These are phyloP conservation scores for Eupithecia insigniata DNA, from an alignment of 2,888 invertebrate genomes.

Conservation along the genomic window DNA sequence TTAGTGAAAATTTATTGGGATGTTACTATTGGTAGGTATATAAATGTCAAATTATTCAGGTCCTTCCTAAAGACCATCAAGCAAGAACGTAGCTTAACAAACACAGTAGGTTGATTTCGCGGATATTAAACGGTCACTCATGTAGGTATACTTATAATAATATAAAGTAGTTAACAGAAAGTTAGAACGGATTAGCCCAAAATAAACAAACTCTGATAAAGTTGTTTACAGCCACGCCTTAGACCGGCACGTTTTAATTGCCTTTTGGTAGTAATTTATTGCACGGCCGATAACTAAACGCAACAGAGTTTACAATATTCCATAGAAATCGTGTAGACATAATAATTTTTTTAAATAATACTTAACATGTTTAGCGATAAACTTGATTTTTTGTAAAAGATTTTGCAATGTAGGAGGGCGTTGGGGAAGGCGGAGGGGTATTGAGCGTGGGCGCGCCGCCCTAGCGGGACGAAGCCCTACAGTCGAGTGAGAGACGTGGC, in stretches of 20 bases:
- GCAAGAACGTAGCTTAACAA: neutral
- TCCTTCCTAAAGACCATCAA: neutral
- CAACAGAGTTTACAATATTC: conserved; percentile 33
- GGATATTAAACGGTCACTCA: conserved; percentile 10
- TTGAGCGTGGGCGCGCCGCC: conserved; percentile 83
- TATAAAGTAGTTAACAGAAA: conserved; percentile 32
- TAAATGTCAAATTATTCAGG: neutral
- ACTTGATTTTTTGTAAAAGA: conserved; percentile 68
- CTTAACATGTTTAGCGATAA: conserved; percentile 33
- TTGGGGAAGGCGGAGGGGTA: conserved; percentile 75
- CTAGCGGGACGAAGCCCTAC: conserved; percentile 78
- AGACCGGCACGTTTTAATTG: conserved; percentile 46
- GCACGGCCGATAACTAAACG: conserved; percentile 12
- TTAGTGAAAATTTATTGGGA: neutral
- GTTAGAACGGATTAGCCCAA: conserved; percentile 40
- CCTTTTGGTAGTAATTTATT: conserved; percentile 37
- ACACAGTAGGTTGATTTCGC: neutral
- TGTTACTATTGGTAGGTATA: neutral
- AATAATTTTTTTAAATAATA: conserved; percentile 31
- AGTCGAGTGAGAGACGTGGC: conserved; percentile 70
- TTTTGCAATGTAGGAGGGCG: conserved; percentile 81
- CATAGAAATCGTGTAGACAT: conserved; percentile 29
- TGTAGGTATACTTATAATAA: conserved; percentile 17
- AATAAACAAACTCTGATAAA: conserved; percentile 49
- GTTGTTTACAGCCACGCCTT: conserved; percentile 51